Evolutionary conservation across 2,113 vertebrate species (phyloP), one percentile per base, ranked within the genome.

Genomic region (Ophiodon elongatus): DNA sequence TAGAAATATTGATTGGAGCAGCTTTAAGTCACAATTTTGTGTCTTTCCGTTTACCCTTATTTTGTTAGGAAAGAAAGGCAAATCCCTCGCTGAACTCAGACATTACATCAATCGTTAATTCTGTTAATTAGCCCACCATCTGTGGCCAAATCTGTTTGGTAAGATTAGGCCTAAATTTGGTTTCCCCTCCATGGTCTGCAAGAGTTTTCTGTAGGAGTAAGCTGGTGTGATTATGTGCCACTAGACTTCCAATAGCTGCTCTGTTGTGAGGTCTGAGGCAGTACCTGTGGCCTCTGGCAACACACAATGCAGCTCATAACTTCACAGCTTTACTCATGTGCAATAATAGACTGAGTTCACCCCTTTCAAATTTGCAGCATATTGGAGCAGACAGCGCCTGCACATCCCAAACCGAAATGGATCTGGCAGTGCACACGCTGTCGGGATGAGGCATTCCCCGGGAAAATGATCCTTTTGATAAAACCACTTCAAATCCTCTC

Each of bases 391-490:
- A 90, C 79, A 85, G 63, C 84, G 71, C 25, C 84, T 77, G 81
- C 78, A 88, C 72, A 76, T 89, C 60, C 81, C 81, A 85, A 81
- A 85, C 67, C 86, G 79, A 86, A 92, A 92, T 89, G 86, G 69
- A 92, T 91, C 93, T 94, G 93, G 89, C 95, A 94, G 94, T 94
- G 96, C 94, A 96, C 93, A 95, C 64, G 88, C 96, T 97, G 97
- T 97, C 96, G 96, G 87, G 89, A 94, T 93, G 92, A 94, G 94
- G 88, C 95, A 96, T 97, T 97, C 95, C 93, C 93, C 70, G 68
- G 93, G 93, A 94, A 95, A 95, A 94, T 97, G 96, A 97, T 97
- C 95, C 97, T 96, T 97, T 96, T 96, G 96, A 97, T 97, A 96
- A 96, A 96, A 95, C 93, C 94, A 94, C 93, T 95, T 95, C 75